These are phyloP conservation scores for Maniola jurtina DNA, from an alignment of 1,140 invertebrate genomes.

Conservation along the genomic window DNA sequence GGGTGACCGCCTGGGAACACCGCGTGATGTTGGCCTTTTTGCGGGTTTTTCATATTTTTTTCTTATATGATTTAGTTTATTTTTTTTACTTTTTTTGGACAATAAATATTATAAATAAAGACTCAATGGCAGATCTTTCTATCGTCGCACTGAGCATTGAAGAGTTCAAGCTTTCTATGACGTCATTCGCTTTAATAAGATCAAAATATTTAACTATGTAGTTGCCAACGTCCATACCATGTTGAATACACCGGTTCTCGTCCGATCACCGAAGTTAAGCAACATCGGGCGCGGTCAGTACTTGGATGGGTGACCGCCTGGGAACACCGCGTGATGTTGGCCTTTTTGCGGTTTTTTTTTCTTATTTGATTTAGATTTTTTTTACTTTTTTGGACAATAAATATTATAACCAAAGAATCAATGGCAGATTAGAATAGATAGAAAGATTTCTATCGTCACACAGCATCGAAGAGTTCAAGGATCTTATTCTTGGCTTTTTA, in stretches of 20 bases:
- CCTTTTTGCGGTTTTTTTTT: slow-evolving; percentile 5
- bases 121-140: too few species aligned
- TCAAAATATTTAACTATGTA: neutral
- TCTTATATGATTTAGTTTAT: too few species aligned
- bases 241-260: slow-evolving; percentile 45
- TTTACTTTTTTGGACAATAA: slow-evolving; percentile 31
- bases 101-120: too few species aligned
- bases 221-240: slow-evolving; percentile 34
- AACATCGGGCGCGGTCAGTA: slow-evolving; percentile 42
- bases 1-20: slow-evolving; percentile 40
- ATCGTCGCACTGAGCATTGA: too few species aligned
- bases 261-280: slow-evolving; percentile 46
- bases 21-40: slow-evolving; percentile 32
- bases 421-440: too few species aligned
- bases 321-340: slow-evolving; percentile 38
- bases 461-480: slow-evolving; percentile 62
- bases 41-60: too few species aligned
- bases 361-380: slow-evolving; percentile 8
- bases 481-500: slow-evolving; percentile 44
- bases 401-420: slow-evolving; percentile 25
- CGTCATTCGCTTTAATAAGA: neutral
- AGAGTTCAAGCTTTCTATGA: too few species aligned
- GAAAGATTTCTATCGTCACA: slow-evolving; percentile 63
- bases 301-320: slow-evolving; percentile 40
- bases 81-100: too few species aligned